These are phyloP conservation scores for Zosterops hypoxanthus DNA, from an alignment of 2,113 vertebrate genomes.

Conservation along the genomic window DNA sequence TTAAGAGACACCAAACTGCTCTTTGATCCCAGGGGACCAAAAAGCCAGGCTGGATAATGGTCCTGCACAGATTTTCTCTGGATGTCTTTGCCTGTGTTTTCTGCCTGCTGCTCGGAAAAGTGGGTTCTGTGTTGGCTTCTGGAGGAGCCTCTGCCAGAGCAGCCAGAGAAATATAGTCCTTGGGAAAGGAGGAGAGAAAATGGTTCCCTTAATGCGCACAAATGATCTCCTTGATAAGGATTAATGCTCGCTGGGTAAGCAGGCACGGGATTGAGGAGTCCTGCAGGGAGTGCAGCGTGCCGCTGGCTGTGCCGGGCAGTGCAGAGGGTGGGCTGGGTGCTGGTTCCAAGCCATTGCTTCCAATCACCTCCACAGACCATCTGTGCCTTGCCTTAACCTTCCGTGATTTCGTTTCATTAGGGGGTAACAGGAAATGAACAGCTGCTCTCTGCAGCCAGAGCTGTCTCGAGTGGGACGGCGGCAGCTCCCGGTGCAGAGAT, in stretches of 20 bases:
- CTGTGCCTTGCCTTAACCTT: conserved; percentile 28
- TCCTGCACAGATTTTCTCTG: neutral
- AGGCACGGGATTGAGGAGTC: neutral
- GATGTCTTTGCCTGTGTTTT: neutral
- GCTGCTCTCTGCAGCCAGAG: neutral
- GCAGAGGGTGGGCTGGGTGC: neutral
- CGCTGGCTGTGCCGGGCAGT: neutral
- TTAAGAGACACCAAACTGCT: neutral
- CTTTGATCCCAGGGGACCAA: neutral
- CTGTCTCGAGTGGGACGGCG: neutral
- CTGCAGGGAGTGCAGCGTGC: neutral
- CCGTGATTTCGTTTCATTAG: neutral
- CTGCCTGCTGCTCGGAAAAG: neutral
- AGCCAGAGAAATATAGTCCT: neutral
- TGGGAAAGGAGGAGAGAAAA: neutral
- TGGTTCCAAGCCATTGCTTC: conserved; percentile 15
- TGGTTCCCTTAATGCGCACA: neutral
- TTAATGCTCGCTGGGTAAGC: neutral
- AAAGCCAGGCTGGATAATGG: neutral
- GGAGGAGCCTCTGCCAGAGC: neutral
- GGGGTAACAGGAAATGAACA: neutral
- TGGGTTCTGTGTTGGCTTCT: neutral
- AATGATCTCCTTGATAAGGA: neutral
- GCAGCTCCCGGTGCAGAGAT: neutral
- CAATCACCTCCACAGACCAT: conserved; percentile 6